phyloP scores from a whole-genome alignment of 2,888 invertebrate genomes.

The Micropterix aruncella region DNA sequence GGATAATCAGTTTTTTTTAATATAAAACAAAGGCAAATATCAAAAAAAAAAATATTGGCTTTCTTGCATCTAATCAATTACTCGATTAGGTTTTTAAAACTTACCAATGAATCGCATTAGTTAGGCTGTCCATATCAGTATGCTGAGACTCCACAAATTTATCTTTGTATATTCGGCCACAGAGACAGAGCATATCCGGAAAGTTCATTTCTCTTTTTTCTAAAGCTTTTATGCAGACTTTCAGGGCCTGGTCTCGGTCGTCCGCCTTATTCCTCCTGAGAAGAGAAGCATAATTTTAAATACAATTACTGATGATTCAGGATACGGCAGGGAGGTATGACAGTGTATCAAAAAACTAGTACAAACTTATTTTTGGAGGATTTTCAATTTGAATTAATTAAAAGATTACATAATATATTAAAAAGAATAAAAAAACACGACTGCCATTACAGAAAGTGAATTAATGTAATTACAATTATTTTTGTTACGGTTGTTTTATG shows the following conservation, averaged over 20 bases:
- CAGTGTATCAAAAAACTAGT: too few relatives aligned
- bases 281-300: too few relatives aligned
- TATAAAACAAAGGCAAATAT: background rate
- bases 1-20: too few relatives aligned
- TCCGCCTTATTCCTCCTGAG: slow-evolving; percentile 79
- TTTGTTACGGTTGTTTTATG: too few relatives aligned
- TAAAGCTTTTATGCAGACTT: slow-evolving; percentile 82
- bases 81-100: slow-evolving; percentile 8
- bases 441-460: too few relatives aligned
- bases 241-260: slow-evolving; percentile 86
- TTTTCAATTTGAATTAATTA: background rate
- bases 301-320: too few relatives aligned
- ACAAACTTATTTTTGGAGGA: background rate
- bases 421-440: too few relatives aligned
- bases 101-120: slow-evolving; percentile 87
- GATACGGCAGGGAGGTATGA: too few relatives aligned
- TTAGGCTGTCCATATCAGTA: slow-evolving; percentile 72
- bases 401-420: too few relatives aligned
- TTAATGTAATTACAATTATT: too few relatives aligned
- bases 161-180: slow-evolving; percentile 94
- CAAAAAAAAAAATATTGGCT: slow-evolving; percentile 1
- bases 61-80: background rate
- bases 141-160: slow-evolving; percentile 95
- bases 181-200: slow-evolving; percentile 94
- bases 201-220: slow-evolving; percentile 89